phyloP scores from a whole-genome alignment of 2,113 vertebrate species.

The Zosterops japonicus region DNA sequence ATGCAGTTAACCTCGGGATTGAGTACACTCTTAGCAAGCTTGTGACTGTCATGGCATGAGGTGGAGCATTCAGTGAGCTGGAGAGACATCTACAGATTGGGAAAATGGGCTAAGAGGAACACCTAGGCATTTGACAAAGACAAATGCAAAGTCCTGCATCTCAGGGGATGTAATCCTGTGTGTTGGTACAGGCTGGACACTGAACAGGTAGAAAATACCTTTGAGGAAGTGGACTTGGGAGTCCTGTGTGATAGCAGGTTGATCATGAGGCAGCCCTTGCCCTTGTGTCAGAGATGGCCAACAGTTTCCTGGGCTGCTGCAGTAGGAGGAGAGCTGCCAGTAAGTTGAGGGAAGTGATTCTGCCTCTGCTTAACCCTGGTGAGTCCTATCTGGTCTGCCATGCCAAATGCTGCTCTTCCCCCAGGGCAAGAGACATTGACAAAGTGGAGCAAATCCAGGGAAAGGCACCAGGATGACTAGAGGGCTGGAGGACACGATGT shows the following conservation, averaged over 20 bases:
- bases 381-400: rapidly evolving
- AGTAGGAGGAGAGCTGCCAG: background rate
- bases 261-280: background rate
- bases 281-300: background rate
- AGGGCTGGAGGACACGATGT: rapidly evolving
- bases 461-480: background rate
- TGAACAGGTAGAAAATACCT: background rate
- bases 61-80: background rate
- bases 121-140: background rate
- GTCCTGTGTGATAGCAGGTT: background rate
- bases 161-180: background rate
- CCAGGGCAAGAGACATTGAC: background rate
- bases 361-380: background rate
- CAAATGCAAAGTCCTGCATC: background rate
- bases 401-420: rapidly evolving
- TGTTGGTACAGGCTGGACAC: background rate
- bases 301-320: background rate
- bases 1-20: background rate
- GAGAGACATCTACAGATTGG: background rate
- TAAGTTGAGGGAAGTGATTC: background rate
- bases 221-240: background rate
- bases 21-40: background rate
- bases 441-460: background rate
- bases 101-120: background rate
- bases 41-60: background rate